Base-by-base conservation (phyloP, 2,797 vertebrate species). In the Parotocinclus haroldoi region DNA sequence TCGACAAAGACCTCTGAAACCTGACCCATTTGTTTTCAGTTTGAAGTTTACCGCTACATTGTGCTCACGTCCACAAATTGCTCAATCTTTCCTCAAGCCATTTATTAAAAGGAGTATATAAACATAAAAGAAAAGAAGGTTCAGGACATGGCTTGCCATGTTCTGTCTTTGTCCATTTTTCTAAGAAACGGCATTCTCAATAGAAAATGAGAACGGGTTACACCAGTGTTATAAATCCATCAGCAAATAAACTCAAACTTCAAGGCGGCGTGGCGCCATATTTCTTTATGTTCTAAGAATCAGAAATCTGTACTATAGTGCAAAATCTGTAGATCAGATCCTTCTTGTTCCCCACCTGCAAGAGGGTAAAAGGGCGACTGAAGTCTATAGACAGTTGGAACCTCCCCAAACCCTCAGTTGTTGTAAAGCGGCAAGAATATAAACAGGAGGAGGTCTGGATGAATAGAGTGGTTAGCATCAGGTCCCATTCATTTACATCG, bases 151-250 rank as follows among this genome's bases (percentile, higher is more conserved):
- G 52, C 45, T 46, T 51, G 62, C 14, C n/a, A 4, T 14, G 40
- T 38, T 51, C 37, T 14, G 5, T 16, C 62, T 54, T 54, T 63
- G 56, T 58, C 37, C n/a, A 49, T 7, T 11, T 59, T 59, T 62
- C 50, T 18, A 44, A 50, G 58, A 44, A 50, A 38, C 11, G 1
- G 45, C 52, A 50, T 61, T 56, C 46, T 51, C 38, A 9, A n/a
- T 9, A 9, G 37, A 66, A 67, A 56, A 49, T 51, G 38, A 9
- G 7, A 60, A 71, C 69, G 40, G 44, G 56, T 55, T 54, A 40
- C 7, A 4, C 49, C 42, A 14, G 56, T 11, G 16, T 53, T 17
- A 17, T 54, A 40, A 60, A 48, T 40, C 62, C 40, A 0, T 12
- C 5, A 37, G 38, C 39, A 59, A 59, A 65, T 48, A 58, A 40